A percentile compares a stretch with the other conserved stretches of the same genome.
These are phyloP conservation scores for Conus canariensis DNA, from an alignment of 2,888 invertebrate species.

Conservation along the genomic window DNA sequence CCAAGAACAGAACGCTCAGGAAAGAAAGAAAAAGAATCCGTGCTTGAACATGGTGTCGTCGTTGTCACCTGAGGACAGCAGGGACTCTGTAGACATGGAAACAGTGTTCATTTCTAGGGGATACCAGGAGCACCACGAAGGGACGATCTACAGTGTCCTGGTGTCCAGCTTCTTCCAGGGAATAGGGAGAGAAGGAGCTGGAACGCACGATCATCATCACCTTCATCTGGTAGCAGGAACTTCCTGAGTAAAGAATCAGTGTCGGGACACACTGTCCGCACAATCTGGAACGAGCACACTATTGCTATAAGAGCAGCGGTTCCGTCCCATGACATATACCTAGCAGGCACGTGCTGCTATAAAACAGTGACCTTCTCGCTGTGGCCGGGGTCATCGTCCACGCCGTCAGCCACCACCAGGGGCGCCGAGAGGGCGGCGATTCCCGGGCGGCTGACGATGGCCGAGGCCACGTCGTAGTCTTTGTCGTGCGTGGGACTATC, in stretches of 20 bases:
- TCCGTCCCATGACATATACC: not conserved
- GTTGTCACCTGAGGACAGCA: not conserved
- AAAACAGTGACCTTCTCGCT: conserved; percentile 75
- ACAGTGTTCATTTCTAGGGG: not conserved
- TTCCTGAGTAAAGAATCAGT: not conserved
- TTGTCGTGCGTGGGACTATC: conserved; percentile 50
- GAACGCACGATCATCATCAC: not conserved
- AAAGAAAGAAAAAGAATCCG: not conserved
- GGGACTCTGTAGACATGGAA: not conserved
- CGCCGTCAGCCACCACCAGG: conserved; percentile 68
- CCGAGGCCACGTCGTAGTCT: conserved; percentile 70
- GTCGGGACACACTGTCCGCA: not conserved
- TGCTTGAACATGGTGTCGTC: not conserved
- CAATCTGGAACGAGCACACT: not conserved
- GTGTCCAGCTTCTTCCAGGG: not conserved
- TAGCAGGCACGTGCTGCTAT: conserved; percentile 55
- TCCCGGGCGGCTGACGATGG: conserved; percentile 70
- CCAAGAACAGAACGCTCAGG: not conserved
- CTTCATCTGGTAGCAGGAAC: not conserved
- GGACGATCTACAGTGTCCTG: no score
- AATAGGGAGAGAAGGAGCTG: not conserved
- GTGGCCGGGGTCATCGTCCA: conserved; percentile 65
- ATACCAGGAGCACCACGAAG: not conserved
- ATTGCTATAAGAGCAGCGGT: not conserved
- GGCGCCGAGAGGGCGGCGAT: conserved; percentile 73